Base-by-base conservation (phyloP, 2,113 vertebrate genomes). In the Sander vitreus region DNA sequence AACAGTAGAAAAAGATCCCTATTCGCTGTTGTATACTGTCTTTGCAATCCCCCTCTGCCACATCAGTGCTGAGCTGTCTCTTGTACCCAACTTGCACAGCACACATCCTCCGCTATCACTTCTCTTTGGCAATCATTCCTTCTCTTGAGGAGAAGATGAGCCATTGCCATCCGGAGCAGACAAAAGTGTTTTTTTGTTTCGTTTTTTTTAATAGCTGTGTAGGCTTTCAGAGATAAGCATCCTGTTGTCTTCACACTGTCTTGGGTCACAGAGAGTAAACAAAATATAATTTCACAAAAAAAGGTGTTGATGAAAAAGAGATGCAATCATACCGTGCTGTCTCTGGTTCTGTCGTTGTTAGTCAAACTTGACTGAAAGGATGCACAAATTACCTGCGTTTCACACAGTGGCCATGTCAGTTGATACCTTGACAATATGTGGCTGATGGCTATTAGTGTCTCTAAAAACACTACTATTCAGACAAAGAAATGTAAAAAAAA, bases 11-110 rank as follows among this genome's bases (percentile, higher is more conserved):
- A 67, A 60, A 78, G 45, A 84, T 75, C 60, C 23, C 23, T 73
- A 60, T 54, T 64, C 50, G 72, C 59, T 45, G 60, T 18, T 53
- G 18, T 33, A 67, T 15, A 23, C 50, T 25, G 48, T 30, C 45
- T 63, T 66, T 67, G 51, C 73, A 73, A 62, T 58, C 58, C 54
- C 43, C 64, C 45, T 65, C 58, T 67, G 66, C 68, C 70, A 78
- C 76, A 74, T 83, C 76, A 70, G 6, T 72, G 76, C 78, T 48
- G 74, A 74, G 76, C 78, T 47, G 47, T 81, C 62, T 80, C 73
- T 71, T 74, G 72, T 77, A 84, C 59, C 75, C n/a, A 55, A 16
- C 53, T 78, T 19, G 12, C 80, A 48, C 64, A 25, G 73, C 70
- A 63, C 73, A 79, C 51, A 84, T 36, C 64, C 68, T 27, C 54